Evolutionary conservation across 1,140 invertebrate species (phyloP), one percentile per base, ranked within the genome.

Genomic region (Acyrthosiphon pisum): DNA sequence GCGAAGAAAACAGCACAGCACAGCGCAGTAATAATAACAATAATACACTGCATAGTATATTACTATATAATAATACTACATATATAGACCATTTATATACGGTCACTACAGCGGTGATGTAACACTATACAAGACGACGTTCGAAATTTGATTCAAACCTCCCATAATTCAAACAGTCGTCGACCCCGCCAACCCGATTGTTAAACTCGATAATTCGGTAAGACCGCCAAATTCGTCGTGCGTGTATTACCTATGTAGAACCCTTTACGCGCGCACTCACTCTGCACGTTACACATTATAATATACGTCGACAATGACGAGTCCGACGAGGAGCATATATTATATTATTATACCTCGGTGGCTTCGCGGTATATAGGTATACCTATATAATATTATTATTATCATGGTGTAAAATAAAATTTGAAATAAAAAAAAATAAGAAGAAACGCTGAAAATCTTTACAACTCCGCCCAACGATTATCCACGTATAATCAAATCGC

Each of bases 141-240:
- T 46, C 37, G 84, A 86, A 86, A 86, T 86, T 86, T 18, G 41
- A 86, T 86, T 86, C 41, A n/a, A 46, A 86, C 84, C 44, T 86
- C 84, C 84, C 84, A 46, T 44, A 46, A 86, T n/a, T 41, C 41
- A 84, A 37, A 41, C 41, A 86, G 84, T 86, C 84, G 50, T 89
- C 88, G 88, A 89, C 88, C 88, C 88, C 88, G 87, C 30, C 87
- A 76, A 89, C 88, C n/a, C 88, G 88, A 89, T 89, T 76, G 60
- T 76, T 76, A 76, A n/a, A 50, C 35, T 50, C 87, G 48, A 89
- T 53, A 50, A 44, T 44, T 76, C 30, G 14, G 30, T 76, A 41
- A 41, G 41, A 3, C 60, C 60, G 11, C 41, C 41, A 41, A 86
- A 86, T 86, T 46, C 41, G 84, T 56, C 48, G 88, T 89, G 88